Evolutionary conservation across 2,797 vertebrate species (phyloP).

Genomic region (Rhadinocentrus ornatus): DNA sequence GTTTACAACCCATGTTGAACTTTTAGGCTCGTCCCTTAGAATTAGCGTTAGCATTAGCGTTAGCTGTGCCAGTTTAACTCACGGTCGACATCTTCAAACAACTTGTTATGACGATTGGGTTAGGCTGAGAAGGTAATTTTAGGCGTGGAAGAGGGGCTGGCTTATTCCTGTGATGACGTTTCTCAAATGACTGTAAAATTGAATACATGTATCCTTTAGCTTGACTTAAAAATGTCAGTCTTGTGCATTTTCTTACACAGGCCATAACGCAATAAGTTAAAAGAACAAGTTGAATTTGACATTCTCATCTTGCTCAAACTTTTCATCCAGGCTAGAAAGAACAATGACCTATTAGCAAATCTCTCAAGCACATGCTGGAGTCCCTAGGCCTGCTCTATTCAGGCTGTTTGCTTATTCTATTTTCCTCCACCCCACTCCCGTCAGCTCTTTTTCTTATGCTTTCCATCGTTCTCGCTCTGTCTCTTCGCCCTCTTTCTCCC

Average conservation of each 20-base stretch:
- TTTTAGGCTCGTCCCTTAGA: too few relatives aligned
- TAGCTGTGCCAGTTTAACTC: too few relatives aligned
- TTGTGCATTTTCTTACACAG: conserved; percentile 9
- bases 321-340: conserved; percentile 66
- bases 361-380: conserved; percentile 45
- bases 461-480: conserved; percentile 24
- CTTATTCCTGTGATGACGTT: too few relatives aligned
- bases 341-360: conserved; percentile 67
- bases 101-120: too few relatives aligned
- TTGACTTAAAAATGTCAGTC: conserved; percentile 25
- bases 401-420: conserved; percentile 54
- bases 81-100: too few relatives aligned
- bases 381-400: conserved; percentile 44
- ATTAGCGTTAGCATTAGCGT: too few relatives aligned
- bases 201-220: conserved; percentile 9
- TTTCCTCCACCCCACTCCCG: neutral
- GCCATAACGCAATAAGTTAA: conserved; percentile 24
- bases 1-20: too few relatives aligned
- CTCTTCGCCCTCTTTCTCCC: conserved; percentile 50
- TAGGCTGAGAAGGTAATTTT: too few relatives aligned
- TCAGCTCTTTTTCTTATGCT: conserved; percentile 7
- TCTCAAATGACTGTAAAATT: too few relatives aligned
- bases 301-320: conserved; percentile 42
- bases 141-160: too few relatives aligned
- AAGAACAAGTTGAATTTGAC: conserved; percentile 43